A percentile compares a stretch with the other conserved stretches of the same genome.
Evolutionary conservation across 92 coral and sea anemone species (phyloP).

Genomic region (Phenganax subtilis): DNA sequence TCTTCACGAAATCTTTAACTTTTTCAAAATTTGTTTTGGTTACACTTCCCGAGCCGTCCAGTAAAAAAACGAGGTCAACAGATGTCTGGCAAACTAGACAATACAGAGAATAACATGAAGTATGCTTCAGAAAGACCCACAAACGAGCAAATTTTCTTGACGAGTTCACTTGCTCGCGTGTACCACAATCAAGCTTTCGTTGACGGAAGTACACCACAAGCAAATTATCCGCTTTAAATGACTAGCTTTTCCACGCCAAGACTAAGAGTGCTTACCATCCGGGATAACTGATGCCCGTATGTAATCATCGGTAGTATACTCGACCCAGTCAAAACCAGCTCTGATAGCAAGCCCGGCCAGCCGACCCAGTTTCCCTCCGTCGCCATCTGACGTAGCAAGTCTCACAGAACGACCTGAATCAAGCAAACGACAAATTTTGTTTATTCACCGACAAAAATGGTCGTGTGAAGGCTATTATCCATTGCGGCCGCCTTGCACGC

Average conservation of each 20-base stretch:
- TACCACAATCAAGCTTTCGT: no score
- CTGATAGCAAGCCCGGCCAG: constrained; percentile 77
- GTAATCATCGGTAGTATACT: constrained; percentile 55
- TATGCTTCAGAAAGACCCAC: no score
- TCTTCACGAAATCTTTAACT: constrained; percentile 70
- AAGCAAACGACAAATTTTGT: neutral
- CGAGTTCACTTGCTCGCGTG: no score
- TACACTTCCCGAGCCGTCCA: constrained; percentile 87
- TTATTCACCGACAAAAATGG: neutral
- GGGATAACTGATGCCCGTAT: constrained; percentile 84
- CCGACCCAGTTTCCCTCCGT: constrained; percentile 56
- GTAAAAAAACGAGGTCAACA: constrained; percentile 81
- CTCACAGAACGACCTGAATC: constrained; percentile 83
- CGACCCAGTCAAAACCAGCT: constrained; percentile 93
- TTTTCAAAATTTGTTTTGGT: constrained; percentile 56
- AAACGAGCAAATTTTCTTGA: no score
- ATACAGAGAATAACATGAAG: neutral
- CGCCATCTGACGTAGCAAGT: constrained; percentile 62
- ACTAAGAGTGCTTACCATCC: constrained; percentile 62
- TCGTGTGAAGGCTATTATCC: neutral
- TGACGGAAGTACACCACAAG: no score
- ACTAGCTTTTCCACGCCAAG: neutral
- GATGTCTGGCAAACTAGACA: constrained; percentile 87
- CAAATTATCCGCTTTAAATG: neutral
- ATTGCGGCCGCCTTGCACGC: neutral